Conservation (phyloP, 2,888 invertebrate genomes). For the Tenthredo distinguenda region DNA sequence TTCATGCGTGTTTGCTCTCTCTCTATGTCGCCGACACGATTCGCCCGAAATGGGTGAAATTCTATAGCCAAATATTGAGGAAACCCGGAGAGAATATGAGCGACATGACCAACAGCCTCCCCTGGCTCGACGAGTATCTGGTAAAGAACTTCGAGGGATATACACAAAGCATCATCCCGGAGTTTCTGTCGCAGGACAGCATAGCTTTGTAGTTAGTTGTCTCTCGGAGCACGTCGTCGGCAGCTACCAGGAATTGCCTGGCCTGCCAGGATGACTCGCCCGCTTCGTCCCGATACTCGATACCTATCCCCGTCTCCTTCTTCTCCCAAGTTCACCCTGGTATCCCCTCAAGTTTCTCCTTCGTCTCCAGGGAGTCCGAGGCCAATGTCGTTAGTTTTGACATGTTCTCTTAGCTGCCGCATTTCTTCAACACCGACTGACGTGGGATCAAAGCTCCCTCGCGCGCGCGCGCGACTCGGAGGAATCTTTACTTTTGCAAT, state of each 20-base stretch:
- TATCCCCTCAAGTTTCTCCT: conserved; percentile 60
- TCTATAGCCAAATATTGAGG: neutral
- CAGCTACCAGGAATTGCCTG: conserved; percentile 73
- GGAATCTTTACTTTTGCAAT: conserved; percentile 51
- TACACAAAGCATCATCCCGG: conserved; percentile 64
- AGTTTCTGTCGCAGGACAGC: conserved; percentile 68
- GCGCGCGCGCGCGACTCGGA: conserved; percentile 33
- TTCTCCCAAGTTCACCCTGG: conserved; percentile 61
- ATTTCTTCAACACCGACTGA: conserved; percentile 57
- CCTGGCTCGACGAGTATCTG: conserved; percentile 23
- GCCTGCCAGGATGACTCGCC: conserved; percentile 72
- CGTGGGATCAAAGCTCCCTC: conserved; percentile 48
- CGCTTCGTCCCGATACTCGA: conserved; percentile 66
- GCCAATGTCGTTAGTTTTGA: conserved; percentile 72
- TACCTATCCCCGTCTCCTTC: conserved; percentile 41
- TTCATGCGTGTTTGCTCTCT: neutral
- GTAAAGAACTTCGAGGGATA: conserved; percentile 32
- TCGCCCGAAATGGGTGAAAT: neutral
- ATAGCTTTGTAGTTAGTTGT: conserved; percentile 73
- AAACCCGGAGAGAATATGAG: neutral
- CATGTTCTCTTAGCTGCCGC: conserved; percentile 61
- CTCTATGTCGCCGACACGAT: neutral
- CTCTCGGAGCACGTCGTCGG: conserved; percentile 75
- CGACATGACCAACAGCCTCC: neutral
- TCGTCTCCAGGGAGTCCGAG: conserved; percentile 67